Evolutionary conservation across 2,113 vertebrate genomes (phyloP), one percentile per base, ranked within the genome.

Genomic region (Delphinus delphis): DNA sequence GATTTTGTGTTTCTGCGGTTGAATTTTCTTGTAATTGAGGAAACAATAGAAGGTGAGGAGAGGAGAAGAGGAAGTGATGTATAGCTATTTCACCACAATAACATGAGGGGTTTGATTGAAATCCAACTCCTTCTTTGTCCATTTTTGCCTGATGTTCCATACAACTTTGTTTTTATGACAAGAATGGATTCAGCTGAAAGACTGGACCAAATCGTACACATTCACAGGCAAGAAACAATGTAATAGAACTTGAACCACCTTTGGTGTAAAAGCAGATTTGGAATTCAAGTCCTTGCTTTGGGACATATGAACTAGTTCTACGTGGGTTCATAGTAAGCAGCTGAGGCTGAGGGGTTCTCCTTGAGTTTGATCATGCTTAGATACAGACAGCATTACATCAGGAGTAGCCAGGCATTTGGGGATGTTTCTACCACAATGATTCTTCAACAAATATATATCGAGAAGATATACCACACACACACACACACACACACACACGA

Each of bases 331-430:
- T 21, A 33, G 2, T 38, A 38, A 71, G 17, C 31, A 11, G 20
- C 6, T 25, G 31, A 92, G 70, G 6, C 7, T 2, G 0, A 36
- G 33, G 15, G 11, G 1, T 15, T 50, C 8, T 76, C 1, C 11
- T 7, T 1, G 14, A 38, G 10, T 23, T 20, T 71, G 33, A 44
- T 63, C 14, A 41, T 0, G 6, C 21, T 85, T 33, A 58, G 53
- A 41, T 89, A 8, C 13, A 84, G 15, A 36, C 15, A 33, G 23
- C 6, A 8, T 47, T 58, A 63, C 47, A 38, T 73, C 41, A 67
- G 47, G 26, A 65, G 23, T 41, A 18, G 0, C 0, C 21, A 4
- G 1, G 0, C 0, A 31, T 31, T 44, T 2, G 11, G 20, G 13
- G 3, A 25, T n/a, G 13, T 93, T 74, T 77, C n/a, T 73, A 31